phyloP scores from a whole-genome alignment of 2,888 invertebrate genomes.

The Leptodirus hochenwartii region DNA sequence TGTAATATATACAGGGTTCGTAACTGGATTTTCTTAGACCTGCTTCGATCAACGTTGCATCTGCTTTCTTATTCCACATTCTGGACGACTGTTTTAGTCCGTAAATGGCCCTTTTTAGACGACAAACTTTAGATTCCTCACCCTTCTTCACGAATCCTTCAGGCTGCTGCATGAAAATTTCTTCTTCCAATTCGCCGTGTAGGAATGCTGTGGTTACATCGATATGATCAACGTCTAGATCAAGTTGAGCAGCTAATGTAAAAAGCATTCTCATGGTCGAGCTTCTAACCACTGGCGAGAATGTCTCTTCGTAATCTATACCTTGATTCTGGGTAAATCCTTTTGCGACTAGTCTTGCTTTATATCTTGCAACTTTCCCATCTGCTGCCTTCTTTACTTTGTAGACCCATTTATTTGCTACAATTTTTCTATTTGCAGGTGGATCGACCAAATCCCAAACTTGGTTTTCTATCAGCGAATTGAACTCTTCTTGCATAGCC shows the following conservation, averaged over 20 bases:
- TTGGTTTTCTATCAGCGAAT: conserved; percentile 12
- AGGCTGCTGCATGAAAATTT: conserved; percentile 13
- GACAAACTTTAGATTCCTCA: conserved; percentile 16
- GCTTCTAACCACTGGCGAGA: conserved; percentile 12
- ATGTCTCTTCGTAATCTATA: conserved; percentile 14
- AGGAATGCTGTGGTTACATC: conserved; percentile 15
- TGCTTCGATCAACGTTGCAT: conserved; percentile 2
- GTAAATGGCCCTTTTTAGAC: conserved; percentile 18
- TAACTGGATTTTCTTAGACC: conserved; percentile 10
- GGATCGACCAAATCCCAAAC: conserved; percentile 10
- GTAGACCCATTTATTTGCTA: conserved; percentile 9
- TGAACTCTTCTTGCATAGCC: conserved; percentile 13
- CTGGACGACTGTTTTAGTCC: conserved; percentile 17
- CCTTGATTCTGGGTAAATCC: conserved; percentile 11
- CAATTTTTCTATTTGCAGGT: conserved; percentile 8
- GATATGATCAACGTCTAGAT: conserved; percentile 12
- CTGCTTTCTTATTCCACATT: conserved; percentile 10
- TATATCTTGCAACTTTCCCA: conserved; percentile 4
- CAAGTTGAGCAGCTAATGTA: conserved; percentile 10
- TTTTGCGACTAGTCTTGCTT: conserved; percentile 10
- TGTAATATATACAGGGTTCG: conserved; percentile 12
- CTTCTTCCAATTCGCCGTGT: conserved; percentile 13
- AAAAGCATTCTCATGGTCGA: conserved; percentile 12
- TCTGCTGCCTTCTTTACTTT: no score
- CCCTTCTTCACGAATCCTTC: conserved; percentile 8